Evolutionary conservation across 2,113 vertebrate species (phyloP), one percentile per base, ranked within the genome.

Genomic region (Callocephalon fimbriatum): DNA sequence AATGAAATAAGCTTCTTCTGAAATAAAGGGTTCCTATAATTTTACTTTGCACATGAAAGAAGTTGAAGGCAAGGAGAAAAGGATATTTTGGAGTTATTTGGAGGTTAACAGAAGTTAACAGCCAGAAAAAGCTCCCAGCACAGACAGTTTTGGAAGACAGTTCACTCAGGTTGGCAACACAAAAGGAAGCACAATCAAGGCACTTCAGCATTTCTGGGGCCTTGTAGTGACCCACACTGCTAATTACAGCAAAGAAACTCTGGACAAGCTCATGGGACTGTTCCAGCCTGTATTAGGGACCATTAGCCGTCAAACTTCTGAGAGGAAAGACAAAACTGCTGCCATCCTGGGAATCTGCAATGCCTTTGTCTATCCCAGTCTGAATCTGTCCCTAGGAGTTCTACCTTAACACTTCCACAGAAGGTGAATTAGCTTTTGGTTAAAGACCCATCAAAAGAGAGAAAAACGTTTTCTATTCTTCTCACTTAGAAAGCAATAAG

Each of bases 161-260:
- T 37, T 1, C 7, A 2, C 65, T 68, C 48, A 61, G 15, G 3
- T 7, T 68, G 23, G 4, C 1, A 1, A 40, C 12, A 48, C 9
- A 73, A 61, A 86, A 68, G 22, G 37, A 85, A 37, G 21, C 9
- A 82, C 19, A 78, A 18, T 37, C 9, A 42, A 82, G 9, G 9
- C 17, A 25, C 19, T 20, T 14, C 22, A 65, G 23, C 2, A 50
- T 75, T 90, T 91, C 47, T 77, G 50, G 20, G 15, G 42, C 45
- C 45, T 58, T 87, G 7, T 42, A 50, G 23, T 48, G 44, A 8
- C 14, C 29, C 22, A 51, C 32, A 7, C 18, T 38, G 6, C 7
- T 35, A 67, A 53, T 53, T 62, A 26, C 17, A 78, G 12, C 18
- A 35, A 65, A 85, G 53, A 90, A 79, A 38, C 6, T 22, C 20